Conservation (phyloP, 2,113 vertebrate species). For the Eleginops maclovinus region DNA sequence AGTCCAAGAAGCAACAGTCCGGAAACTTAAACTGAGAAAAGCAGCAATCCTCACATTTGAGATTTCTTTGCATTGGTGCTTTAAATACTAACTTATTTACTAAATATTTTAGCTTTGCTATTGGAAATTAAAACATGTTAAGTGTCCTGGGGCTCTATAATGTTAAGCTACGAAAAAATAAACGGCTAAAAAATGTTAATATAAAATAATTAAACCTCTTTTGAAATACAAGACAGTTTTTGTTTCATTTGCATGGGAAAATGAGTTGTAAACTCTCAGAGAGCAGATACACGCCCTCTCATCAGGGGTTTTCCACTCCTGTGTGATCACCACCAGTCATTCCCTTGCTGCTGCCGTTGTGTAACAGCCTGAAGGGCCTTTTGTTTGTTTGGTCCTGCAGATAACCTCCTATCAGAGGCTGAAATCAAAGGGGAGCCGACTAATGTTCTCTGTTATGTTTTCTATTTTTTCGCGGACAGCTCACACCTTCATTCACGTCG, state of each 20-base stretch:
- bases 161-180: not conserved
- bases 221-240: not conserved
- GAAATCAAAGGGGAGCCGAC: conserved; percentile 39
- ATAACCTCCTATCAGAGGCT: conserved; percentile 50
- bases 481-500: conserved; percentile 16
- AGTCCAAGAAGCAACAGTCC: no score
- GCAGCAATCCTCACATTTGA: not conserved
- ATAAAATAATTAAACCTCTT: not conserved
- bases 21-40: not conserved
- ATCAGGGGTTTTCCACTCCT: conserved; percentile 34
- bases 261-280: conserved; percentile 6
- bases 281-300: conserved; percentile 42
- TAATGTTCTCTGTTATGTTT: conserved; percentile 21
- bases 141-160: not conserved
- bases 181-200: not conserved
- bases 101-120: not conserved
- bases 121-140: not conserved
- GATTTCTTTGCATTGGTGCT: not conserved
- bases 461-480: conserved; percentile 32
- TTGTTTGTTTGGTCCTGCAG: conserved; percentile 38
- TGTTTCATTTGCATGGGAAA: not conserved
- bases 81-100: not conserved
- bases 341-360: conserved; percentile 54
- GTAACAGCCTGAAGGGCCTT: conserved; percentile 53
- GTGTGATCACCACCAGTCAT: conserved; percentile 51